Percentiles rank a stretch among this genome's conserved stretches.
phyloP scores from a whole-genome alignment of 2,113 vertebrate genomes.

The Brevimyrus niger region DNA sequence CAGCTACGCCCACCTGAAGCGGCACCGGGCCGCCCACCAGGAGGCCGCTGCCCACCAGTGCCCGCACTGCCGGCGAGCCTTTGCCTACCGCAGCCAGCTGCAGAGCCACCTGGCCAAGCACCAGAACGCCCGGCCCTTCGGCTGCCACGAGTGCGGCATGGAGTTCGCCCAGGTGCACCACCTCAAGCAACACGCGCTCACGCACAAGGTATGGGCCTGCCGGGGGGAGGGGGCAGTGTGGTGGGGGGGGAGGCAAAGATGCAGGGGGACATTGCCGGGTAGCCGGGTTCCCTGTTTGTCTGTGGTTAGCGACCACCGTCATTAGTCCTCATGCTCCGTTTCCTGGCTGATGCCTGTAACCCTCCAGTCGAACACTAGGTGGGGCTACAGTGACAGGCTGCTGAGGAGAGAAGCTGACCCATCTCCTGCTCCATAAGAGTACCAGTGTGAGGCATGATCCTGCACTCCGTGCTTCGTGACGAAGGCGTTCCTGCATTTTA shows the following conservation, averaged over 20 bases:
- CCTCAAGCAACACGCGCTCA: constrained; percentile 91
- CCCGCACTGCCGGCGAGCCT: constrained; percentile 89
- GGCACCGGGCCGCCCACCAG: constrained; percentile 90
- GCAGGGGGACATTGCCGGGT: too few species aligned
- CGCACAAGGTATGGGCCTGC: constrained; percentile 75
- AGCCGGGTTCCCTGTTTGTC: too few species aligned
- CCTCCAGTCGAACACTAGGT: background rate
- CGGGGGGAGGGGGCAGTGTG: background rate
- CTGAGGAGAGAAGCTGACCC: background rate
- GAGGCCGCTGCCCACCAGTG: constrained; percentile 94
- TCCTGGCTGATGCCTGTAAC: background rate
- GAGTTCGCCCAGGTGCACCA: constrained; percentile 97
- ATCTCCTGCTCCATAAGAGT: background rate
- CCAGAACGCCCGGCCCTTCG: constrained; percentile 88
- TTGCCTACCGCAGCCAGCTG: constrained; percentile 94
- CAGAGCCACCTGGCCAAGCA: constrained; percentile 96
- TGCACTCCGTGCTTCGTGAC: background rate
- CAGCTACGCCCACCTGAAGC: constrained; percentile 90
- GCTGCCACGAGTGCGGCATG: constrained; percentile 93
- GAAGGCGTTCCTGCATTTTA: background rate
- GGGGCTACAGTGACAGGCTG: background rate
- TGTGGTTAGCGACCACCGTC: background rate
- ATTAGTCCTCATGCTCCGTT: background rate
- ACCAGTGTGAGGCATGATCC: background rate
- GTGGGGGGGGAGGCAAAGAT: too few species aligned